phyloP scores from a whole-genome alignment of 2,113 vertebrate genomes.

The Anoplopoma fimbria region DNA sequence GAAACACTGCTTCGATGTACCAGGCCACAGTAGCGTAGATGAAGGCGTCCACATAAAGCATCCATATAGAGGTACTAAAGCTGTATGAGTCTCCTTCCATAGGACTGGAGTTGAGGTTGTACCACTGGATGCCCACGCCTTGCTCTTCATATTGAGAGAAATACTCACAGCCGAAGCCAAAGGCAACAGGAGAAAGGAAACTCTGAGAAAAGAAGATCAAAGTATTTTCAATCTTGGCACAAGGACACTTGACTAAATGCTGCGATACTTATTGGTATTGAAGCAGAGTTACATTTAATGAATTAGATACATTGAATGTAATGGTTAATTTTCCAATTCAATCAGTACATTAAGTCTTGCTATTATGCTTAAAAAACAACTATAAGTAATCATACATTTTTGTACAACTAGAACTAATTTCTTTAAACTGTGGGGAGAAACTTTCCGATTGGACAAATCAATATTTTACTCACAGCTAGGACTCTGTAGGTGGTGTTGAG shows the following conservation, averaged over 20 bases:
- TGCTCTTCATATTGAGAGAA: slow-evolving; percentile 93
- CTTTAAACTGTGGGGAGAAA: background rate
- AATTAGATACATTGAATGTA: background rate
- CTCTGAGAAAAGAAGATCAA: slow-evolving; percentile 80
- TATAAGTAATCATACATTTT: background rate
- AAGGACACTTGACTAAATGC: background rate
- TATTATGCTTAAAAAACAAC: background rate
- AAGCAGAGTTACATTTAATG: background rate
- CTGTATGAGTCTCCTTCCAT: slow-evolving; percentile 87
- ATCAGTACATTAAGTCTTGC: background rate
- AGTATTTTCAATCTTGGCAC: background rate
- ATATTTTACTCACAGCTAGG: slow-evolving; percentile 82
- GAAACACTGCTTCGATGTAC: slow-evolving; percentile 92
- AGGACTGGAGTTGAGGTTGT: slow-evolving; percentile 84
- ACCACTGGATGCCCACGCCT: slow-evolving; percentile 91
- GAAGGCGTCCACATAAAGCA: slow-evolving; percentile 88
- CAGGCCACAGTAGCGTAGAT: slow-evolving; percentile 88
- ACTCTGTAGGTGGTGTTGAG: slow-evolving; percentile 81
- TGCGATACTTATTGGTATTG: background rate
- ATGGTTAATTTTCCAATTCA: background rate
- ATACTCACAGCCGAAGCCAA: slow-evolving; percentile 93
- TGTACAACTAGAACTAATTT: background rate
- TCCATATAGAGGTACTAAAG: slow-evolving; percentile 81
- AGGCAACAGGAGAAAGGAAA: slow-evolving; percentile 93
- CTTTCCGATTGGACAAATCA: background rate